Percentiles rank a stretch among this genome's conserved stretches.
Evolutionary conservation across 2,888 invertebrate genomes (phyloP).

Genomic region (Chalcis sispes): DNA sequence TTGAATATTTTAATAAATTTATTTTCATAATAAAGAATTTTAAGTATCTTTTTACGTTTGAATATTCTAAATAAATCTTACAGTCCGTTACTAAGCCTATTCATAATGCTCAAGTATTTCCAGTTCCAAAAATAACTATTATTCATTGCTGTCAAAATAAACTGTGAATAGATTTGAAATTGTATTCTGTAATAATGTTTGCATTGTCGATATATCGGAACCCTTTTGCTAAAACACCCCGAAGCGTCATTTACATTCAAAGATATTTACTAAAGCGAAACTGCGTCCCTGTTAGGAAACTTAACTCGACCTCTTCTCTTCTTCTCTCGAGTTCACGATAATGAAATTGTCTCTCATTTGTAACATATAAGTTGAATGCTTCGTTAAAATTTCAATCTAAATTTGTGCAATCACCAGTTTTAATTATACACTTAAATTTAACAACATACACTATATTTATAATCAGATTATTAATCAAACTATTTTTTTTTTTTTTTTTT

Average conservation of each 20-base stretch:
- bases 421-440: not conserved
- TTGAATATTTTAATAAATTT: too few species aligned
- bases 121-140: too few species aligned
- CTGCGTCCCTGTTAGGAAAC: constrained; percentile 36
- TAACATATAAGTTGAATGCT: not conserved
- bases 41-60: too few species aligned
- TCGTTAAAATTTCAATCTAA: not conserved
- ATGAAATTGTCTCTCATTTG: constrained; percentile 19
- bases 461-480: too few species aligned
- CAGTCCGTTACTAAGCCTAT: too few species aligned
- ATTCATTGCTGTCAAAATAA: too few species aligned
- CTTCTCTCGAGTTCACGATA: constrained; percentile 9
- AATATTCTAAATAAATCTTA: too few species aligned
- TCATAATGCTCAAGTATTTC: too few species aligned
- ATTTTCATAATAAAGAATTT: too few species aligned
- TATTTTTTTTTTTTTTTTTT: too few species aligned
- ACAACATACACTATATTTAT: too few species aligned
- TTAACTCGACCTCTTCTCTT: constrained; percentile 37
- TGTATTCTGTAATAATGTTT: not conserved
- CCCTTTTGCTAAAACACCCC: not conserved
- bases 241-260: constrained; percentile 14
- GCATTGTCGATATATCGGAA: not conserved
- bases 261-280: constrained; percentile 8
- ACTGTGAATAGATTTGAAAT: too few species aligned
- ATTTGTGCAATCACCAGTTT: not conserved